Conservation (phyloP, 2,113 vertebrate species). For the Ameiurus melas region DNA sequence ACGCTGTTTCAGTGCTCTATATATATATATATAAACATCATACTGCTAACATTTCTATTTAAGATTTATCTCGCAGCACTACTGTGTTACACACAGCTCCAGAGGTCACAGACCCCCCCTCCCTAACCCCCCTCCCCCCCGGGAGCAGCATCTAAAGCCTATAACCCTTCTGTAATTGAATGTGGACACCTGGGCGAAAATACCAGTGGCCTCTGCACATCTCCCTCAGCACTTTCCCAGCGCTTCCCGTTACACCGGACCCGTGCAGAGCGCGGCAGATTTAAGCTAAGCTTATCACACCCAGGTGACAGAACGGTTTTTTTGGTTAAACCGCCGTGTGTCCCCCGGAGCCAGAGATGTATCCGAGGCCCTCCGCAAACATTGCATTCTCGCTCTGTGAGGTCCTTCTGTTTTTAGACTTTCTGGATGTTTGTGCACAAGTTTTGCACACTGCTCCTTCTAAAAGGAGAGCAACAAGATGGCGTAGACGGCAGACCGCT, state of each 20-base stretch:
- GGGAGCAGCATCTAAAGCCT: slow-evolving; percentile 40
- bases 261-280: not conserved
- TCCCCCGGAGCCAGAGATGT: not conserved
- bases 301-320: not conserved
- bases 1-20: no score
- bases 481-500: not conserved
- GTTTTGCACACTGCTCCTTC: not conserved
- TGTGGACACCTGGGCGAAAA: slow-evolving; percentile 39
- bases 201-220: slow-evolving; percentile 16
- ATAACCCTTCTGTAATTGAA: slow-evolving; percentile 47
- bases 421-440: not conserved
- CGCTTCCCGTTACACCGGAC: not conserved
- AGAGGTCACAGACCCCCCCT: not conserved
- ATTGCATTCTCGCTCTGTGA: not conserved
- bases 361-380: not conserved
- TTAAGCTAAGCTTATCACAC: slow-evolving; percentile 28
- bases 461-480: not conserved
- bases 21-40: no score
- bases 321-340: slow-evolving; percentile 21
- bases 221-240: slow-evolving; percentile 24
- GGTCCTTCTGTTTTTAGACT: not conserved
- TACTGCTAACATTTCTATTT: not conserved
- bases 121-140: not conserved
- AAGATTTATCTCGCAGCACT: slow-evolving; percentile 12
- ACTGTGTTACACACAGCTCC: slow-evolving; percentile 13